These are phyloP conservation scores for Dascyllus trimaculatus DNA, from an alignment of 2,113 vertebrate species.

Conservation along the genomic window DNA sequence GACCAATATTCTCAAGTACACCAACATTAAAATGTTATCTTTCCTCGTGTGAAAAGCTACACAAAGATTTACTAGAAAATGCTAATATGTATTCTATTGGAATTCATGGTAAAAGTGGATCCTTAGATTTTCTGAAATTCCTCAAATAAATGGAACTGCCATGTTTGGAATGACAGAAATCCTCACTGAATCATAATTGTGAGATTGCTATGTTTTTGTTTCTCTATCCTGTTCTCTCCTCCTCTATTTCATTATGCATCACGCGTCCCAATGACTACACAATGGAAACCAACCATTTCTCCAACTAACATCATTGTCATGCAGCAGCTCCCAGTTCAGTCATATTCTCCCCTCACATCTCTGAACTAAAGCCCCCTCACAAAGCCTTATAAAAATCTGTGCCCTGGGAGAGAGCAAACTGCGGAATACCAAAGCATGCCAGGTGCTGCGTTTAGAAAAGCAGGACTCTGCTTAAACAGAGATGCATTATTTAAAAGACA, in stretches of 20 bases:
- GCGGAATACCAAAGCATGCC: constrained; percentile 68
- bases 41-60: not conserved
- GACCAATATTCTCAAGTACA: constrained; percentile 9
- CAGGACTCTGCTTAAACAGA: constrained; percentile 68
- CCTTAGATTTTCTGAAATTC: not conserved
- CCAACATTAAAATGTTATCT: not conserved
- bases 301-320: constrained; percentile 70
- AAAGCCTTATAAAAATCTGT: constrained; percentile 70
- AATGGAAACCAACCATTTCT: constrained; percentile 57
- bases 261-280: constrained; percentile 40
- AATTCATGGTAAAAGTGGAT: not conserved
- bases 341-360: constrained; percentile 73
- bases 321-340: constrained; percentile 66
- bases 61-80: not conserved
- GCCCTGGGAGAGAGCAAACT: constrained; percentile 64
- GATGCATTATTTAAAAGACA: constrained; percentile 82
- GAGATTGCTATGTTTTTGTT: constrained; percentile 21
- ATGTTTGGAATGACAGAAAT: not conserved
- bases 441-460: constrained; percentile 68
- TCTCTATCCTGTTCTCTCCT: constrained; percentile 2
- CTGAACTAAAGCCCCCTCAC: constrained; percentile 68
- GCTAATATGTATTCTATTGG: not conserved
- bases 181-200: constrained; percentile 14
- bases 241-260: constrained; percentile 44
- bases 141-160: not conserved